phyloP scores from a whole-genome alignment of 2,113 vertebrate species.

The Osmerus eperlanus region DNA sequence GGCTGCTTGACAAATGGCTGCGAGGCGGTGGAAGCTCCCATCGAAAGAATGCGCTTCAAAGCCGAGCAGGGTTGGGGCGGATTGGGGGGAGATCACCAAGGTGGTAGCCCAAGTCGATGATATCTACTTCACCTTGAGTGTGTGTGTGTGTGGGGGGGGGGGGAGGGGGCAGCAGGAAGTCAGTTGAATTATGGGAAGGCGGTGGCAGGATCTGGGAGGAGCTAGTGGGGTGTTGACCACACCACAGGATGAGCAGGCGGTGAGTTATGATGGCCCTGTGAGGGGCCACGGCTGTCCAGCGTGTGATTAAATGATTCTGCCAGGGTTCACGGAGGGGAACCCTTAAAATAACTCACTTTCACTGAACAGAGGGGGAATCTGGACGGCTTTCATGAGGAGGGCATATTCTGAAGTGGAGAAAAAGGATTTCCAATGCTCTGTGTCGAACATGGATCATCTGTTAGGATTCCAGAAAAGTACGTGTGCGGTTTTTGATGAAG shows the following conservation, averaged over 20 bases:
- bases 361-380: too few species aligned
- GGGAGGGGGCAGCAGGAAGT: not conserved
- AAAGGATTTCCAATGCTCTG: too few species aligned
- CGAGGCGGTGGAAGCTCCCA: conserved; percentile 26
- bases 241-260: not conserved
- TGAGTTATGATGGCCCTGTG: not conserved
- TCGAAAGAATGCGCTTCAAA: conserved; percentile 52
- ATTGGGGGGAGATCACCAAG: too few species aligned
- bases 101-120: not conserved
- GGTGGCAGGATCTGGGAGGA: not conserved
- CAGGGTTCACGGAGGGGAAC: not conserved
- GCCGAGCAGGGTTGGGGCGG: conserved; percentile 4
- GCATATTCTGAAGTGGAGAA: too few species aligned
- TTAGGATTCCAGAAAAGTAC: too few species aligned
- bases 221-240: not conserved
- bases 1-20: conserved; percentile 47
- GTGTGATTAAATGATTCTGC: not conserved
- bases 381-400: too few species aligned
- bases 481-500: too few species aligned
- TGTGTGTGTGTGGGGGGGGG: not conserved
- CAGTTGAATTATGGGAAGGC: not conserved
- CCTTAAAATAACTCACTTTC: not conserved
- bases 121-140: not conserved
- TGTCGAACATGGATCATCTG: too few species aligned
- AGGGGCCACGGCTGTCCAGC: not conserved